A percentile compares a stretch with the other conserved stretches of the same genome.
Evolutionary conservation across 2,113 vertebrate species (phyloP).

Genomic region (Xiphophorus couchianus): DNA sequence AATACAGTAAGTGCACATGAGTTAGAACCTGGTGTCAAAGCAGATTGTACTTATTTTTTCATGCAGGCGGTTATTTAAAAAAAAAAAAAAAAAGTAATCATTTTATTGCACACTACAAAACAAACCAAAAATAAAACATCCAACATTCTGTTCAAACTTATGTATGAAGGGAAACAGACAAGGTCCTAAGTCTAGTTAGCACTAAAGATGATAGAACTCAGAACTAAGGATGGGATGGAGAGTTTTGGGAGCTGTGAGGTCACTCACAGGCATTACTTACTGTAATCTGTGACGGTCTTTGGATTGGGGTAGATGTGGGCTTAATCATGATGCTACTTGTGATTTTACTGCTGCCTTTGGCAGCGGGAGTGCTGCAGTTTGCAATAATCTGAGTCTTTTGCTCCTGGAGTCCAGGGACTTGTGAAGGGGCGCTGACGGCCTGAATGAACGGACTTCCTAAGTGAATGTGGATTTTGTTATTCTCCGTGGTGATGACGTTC

Average conservation of each 20-base stretch:
- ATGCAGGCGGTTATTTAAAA: slow-evolving; percentile 82
- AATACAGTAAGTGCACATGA: slow-evolving; percentile 95
- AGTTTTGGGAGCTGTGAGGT: slow-evolving; percentile 61
- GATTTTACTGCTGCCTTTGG: slow-evolving; percentile 91
- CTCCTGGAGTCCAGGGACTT: slow-evolving; percentile 81
- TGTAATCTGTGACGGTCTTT: slow-evolving; percentile 96
- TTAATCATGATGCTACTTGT: slow-evolving; percentile 99
- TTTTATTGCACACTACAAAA: slow-evolving; percentile 72
- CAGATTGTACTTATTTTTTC: slow-evolving; percentile 71
- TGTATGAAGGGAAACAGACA: slow-evolving; percentile 70
- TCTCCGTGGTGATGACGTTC: slow-evolving; percentile 96
- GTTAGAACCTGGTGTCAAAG: slow-evolving; percentile 79
- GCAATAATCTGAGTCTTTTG: slow-evolving; percentile 86
- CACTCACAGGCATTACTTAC: slow-evolving; percentile 98
- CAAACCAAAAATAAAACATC: slow-evolving; percentile 52
- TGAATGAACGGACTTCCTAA: slow-evolving; percentile 93
- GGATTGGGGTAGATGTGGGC: slow-evolving; percentile 90
- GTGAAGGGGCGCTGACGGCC: slow-evolving; percentile 81
- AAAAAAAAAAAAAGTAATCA: slow-evolving; percentile 10
- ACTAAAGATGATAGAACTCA: slow-evolving; percentile 29
- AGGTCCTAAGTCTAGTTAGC: slow-evolving; percentile 65
- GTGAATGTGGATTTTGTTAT: slow-evolving; percentile 99
- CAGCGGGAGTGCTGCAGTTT: slow-evolving; percentile 84
- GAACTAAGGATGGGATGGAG: slow-evolving; percentile 62
- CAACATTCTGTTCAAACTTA: slow-evolving; percentile 67